A percentile compares a stretch with the other conserved stretches of the same genome.
Conservation (phyloP, 2,797 vertebrate species). For the Poeciliopsis infans region DNA sequence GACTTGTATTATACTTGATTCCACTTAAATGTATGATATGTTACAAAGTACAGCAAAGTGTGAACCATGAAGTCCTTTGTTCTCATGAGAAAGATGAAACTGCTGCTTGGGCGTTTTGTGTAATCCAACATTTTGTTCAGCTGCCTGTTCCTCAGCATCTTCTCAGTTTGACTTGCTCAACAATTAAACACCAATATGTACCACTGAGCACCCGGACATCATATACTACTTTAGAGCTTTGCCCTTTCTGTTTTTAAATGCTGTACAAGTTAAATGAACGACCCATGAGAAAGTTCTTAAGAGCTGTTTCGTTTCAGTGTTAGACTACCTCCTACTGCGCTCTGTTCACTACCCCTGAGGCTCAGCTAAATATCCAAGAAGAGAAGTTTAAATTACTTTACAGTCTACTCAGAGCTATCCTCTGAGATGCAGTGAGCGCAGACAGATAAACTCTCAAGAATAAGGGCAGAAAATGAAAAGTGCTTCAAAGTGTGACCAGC, state of each 20-base stretch:
- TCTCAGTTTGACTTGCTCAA: not conserved
- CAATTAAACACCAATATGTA: not conserved
- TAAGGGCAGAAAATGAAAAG: conserved; percentile 13
- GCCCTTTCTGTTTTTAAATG: conserved; percentile 3
- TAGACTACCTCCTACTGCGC: conserved; percentile 42
- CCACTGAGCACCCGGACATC: not conserved
- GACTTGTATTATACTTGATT: not conserved
- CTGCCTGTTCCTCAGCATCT: not conserved
- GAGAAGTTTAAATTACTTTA: conserved; percentile 47
- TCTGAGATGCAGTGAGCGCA: conserved; percentile 34
- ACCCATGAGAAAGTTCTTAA: conserved; percentile 13
- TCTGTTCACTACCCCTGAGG: conserved; percentile 26
- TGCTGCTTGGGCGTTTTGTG: not conserved
- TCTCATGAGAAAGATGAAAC: not conserved
- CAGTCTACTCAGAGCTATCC: conserved; percentile 28
- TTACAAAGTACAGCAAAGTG: not conserved
- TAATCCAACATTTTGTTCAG: not conserved
- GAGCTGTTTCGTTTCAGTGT: conserved; percentile 28
- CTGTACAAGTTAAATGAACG: conserved; percentile 27
- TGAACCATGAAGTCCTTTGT: not conserved
- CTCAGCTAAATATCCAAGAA: conserved; percentile 36
- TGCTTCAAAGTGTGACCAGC: conserved; percentile 15
- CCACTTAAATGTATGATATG: not conserved
- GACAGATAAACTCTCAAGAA: conserved; percentile 13
- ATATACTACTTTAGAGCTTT: conserved; percentile 5